Evolutionary conservation across 2,113 vertebrate genomes (phyloP), one percentile per base, ranked within the genome.

Genomic region (Phoxinus phoxinus): DNA sequence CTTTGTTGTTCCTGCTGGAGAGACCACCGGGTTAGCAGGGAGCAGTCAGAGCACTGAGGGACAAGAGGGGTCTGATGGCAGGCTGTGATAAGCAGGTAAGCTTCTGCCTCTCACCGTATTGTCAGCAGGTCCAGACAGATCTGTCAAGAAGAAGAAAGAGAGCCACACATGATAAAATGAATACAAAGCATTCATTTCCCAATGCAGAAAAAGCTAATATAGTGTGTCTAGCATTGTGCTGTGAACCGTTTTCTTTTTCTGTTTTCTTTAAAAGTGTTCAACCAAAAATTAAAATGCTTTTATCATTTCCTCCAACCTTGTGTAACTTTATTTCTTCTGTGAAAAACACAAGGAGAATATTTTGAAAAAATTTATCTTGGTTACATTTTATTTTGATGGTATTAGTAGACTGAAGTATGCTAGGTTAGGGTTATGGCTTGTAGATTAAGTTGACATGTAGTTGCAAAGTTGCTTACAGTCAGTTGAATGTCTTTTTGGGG

Each of bases 31-130:
- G 76, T 73, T 21, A 46, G 84, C 56, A 27, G 69, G n/a, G 84
- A 83, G 58, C 32, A 46, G 81, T 61, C 46, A 48, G 78, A 73
- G 69, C 72, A 17, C 32, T 41, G 85, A 71, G 53, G 71, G 85
- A 82, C 71, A 86, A 77, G 63, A 86, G 32, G 82, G 77, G 71
- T 86, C 46, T 85, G 88, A 89, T 86, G 63, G 84, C 77, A 85
- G 85, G 63, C 74, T 44, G 83, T 53, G 85, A 89, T 86, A 86
- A 88, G 81, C 21, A 35, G 56, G 53, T 44, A 77, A 56, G 41
- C 27, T 44, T 67, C 48, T 81, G 51, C 69, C 48, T 86, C 35
- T 86, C 58, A 58, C 17, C 30, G 19, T 37, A 13, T 37, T 37
- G 53, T 84, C 48, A 27, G 78, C 88, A 44, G 72, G 85, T 80